These are phyloP conservation scores for Brachionus rotundiformis DNA, from an alignment of 1,140 invertebrate genomes.

Conservation along the genomic window DNA sequence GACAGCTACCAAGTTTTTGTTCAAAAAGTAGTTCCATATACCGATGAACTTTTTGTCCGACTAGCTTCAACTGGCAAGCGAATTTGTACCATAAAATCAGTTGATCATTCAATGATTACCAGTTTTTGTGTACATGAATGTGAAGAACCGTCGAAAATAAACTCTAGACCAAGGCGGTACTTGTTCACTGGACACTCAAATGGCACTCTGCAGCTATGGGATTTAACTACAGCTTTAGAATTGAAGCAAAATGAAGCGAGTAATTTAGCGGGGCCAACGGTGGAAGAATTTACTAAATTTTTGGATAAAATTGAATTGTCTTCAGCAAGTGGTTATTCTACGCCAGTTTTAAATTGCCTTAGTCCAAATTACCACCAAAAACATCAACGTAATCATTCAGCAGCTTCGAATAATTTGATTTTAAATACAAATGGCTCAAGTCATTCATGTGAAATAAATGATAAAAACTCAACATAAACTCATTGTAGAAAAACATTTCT, in stretches of 20 bases:
- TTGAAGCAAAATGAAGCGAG: constrained; percentile 69
- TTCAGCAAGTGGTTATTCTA: constrained; percentile 13
- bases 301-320: constrained; percentile 18
- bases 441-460: not conserved
- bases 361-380: not conserved
- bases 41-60: constrained; percentile 87
- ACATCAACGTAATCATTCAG: not conserved
- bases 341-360: not conserved
- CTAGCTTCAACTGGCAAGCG: constrained; percentile 87
- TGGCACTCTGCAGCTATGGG: constrained; percentile 82
- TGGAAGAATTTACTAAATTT: constrained; percentile 15
- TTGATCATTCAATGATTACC: constrained; percentile 88
- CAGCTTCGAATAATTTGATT: not conserved
- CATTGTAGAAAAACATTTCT: not conserved
- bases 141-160: constrained; percentile 85
- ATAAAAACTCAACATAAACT: not conserved
- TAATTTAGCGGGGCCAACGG: not conserved
- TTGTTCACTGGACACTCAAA: constrained; percentile 92
- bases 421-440: not conserved
- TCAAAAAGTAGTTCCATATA: constrained; percentile 87
- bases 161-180: constrained; percentile 81
- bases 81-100: constrained; percentile 89
- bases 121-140: constrained; percentile 96
- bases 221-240: constrained; percentile 90
- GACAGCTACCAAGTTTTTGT: constrained; percentile 97